Percentiles rank a stretch among this genome's conserved stretches.
phyloP scores from a whole-genome alignment of 2,113 vertebrate genomes.

The Psilopogon haemacephalus region DNA sequence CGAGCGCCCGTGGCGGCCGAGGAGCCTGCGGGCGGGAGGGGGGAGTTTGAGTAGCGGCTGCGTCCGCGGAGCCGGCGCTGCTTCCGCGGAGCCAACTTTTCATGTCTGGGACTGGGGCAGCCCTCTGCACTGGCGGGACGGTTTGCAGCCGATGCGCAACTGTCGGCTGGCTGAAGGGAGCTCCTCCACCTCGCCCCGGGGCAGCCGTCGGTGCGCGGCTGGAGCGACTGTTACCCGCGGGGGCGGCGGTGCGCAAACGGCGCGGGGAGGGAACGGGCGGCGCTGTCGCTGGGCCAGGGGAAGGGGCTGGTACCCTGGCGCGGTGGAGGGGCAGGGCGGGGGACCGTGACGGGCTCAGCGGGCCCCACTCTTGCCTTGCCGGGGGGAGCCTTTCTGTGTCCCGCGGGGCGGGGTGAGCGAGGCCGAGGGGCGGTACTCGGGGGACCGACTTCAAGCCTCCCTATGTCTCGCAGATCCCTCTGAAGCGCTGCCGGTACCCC shows the following conservation, averaged over 20 bases:
- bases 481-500: background rate
- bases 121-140: background rate
- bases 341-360: background rate
- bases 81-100: conserved; percentile 3
- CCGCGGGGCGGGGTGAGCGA: background rate
- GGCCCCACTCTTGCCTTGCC: too few relatives aligned
- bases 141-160: background rate
- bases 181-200: conserved; percentile 64
- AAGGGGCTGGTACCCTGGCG: background rate
- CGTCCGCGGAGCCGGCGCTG: background rate
- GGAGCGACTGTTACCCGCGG: conserved; percentile 3
- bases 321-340: background rate
- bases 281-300: background rate
- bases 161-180: conserved; percentile 29
- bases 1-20: background rate
- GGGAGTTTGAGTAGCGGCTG: background rate
- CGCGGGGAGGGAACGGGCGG: background rate
- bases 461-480: background rate
- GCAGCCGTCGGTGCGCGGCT: conserved; percentile 47
- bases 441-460: background rate
- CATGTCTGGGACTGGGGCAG: background rate
- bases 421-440: background rate
- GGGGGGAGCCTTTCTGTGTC: background rate
- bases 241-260: background rate
- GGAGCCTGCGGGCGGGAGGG: background rate